Percentiles rank a stretch among this genome's conserved stretches.
Evolutionary conservation across 2,888 invertebrate genomes (phyloP).

Genomic region (Cheilosia grossa): DNA sequence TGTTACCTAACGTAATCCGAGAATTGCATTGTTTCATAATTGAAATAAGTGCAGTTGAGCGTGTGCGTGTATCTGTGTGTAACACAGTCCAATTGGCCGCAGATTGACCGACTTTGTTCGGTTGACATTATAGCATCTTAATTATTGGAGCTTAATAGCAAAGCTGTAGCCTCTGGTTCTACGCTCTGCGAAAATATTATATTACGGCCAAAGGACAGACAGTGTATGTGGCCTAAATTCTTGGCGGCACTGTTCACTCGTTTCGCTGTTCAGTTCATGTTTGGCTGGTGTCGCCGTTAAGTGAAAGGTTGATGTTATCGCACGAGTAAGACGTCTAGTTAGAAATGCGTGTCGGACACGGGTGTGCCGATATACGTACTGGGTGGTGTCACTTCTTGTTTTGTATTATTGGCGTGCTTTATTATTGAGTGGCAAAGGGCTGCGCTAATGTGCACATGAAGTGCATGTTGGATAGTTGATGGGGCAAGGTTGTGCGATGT

Average conservation of each 20-base stretch:
- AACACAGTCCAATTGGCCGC: constrained; percentile 66
- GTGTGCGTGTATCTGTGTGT: constrained; percentile 1
- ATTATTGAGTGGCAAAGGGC: constrained; percentile 28
- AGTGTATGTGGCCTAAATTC: constrained; percentile 48
- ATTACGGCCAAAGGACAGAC: constrained; percentile 64
- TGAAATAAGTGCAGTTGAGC: constrained; percentile 68
- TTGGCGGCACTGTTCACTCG: not conserved
- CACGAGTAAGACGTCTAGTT: constrained; percentile 45
- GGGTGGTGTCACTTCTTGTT: constrained; percentile 32
- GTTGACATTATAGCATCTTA: constrained; percentile 70
- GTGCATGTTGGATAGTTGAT: constrained; percentile 33
- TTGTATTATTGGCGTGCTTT: not conserved
- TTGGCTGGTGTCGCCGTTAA: constrained; percentile 43
- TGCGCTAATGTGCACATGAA: constrained; percentile 4
- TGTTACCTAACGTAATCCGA: constrained; percentile 69
- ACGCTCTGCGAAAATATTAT: constrained; percentile 44
- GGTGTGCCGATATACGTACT: constrained; percentile 41
- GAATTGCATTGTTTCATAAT: constrained; percentile 75
- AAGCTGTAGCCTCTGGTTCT: constrained; percentile 35
- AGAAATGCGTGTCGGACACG: constrained; percentile 46
- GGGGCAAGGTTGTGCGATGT: constrained; percentile 44
- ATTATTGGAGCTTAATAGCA: constrained; percentile 69
- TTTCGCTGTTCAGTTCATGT: constrained; percentile 1
- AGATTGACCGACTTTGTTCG: constrained; percentile 68
- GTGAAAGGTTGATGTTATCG: constrained; percentile 68